Percentiles rank a stretch among this genome's conserved stretches.
Conservation (phyloP, 2,888 invertebrate genomes). For the Acleris holmiana region DNA sequence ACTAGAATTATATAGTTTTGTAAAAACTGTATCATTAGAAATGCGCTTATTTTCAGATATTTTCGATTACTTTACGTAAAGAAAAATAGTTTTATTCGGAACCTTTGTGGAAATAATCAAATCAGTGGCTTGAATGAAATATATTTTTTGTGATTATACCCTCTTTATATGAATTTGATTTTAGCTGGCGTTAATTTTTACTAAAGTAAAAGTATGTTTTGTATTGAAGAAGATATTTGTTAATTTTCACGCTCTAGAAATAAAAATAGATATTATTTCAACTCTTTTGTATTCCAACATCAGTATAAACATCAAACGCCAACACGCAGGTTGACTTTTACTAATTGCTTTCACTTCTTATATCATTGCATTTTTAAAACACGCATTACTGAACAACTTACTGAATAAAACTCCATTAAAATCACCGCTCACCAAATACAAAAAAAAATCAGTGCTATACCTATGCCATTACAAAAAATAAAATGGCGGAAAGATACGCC, state of each 20-base stretch:
- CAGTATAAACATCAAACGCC: background rate
- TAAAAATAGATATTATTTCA: too few species aligned
- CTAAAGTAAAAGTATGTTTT: background rate
- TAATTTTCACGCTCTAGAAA: constrained; percentile 3
- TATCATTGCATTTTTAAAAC: background rate
- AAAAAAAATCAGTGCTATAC: background rate
- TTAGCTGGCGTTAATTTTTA: too few species aligned
- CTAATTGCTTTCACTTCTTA: constrained; percentile 1
- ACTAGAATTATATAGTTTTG: background rate
- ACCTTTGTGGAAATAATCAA: background rate
- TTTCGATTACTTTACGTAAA: background rate
- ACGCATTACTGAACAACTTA: background rate
- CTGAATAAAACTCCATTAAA: constrained; percentile 12
- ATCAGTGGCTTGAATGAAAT: too few species aligned
- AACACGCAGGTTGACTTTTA: constrained; percentile 5
- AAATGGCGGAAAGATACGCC: background rate
- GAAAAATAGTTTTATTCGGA: background rate
- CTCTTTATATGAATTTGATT: too few species aligned
- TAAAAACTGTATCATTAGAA: constrained; percentile 24
- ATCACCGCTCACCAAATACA: background rate
- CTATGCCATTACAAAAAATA: too few species aligned
- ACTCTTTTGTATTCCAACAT: background rate
- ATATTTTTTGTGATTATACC: too few species aligned
- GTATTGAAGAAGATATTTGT: background rate
- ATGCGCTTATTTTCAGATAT: constrained; percentile 5